phyloP scores from a whole-genome alignment of 2,113 vertebrate genomes.

The Cololabis saira region DNA sequence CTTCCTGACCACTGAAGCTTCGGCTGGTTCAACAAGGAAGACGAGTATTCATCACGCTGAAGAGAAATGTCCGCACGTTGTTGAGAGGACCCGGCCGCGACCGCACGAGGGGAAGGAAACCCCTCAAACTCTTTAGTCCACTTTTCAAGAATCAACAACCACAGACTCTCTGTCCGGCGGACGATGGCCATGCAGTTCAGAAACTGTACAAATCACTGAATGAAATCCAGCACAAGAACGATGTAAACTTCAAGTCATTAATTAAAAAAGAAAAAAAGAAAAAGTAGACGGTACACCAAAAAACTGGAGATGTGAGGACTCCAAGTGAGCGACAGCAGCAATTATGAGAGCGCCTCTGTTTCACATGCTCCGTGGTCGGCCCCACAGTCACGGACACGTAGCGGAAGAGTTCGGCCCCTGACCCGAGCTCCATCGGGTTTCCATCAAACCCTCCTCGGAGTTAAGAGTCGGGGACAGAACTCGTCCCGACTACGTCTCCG shows the following conservation, averaged over 20 bases:
- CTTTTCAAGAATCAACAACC: neutral
- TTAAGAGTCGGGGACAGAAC: constrained; percentile 27
- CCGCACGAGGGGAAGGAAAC: neutral
- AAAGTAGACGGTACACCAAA: constrained; percentile 25
- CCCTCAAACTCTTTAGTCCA: constrained; percentile 5
- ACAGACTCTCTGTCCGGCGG: constrained; percentile 28
- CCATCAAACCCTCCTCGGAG: constrained; percentile 47
- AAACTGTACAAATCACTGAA: constrained; percentile 58
- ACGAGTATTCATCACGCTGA: constrained; percentile 7
- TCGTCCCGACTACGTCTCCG: constrained; percentile 30
- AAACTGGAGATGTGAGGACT: constrained; percentile 29
- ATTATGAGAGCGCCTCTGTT: constrained; percentile 55
- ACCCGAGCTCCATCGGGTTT: constrained; percentile 3
- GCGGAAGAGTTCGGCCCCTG: neutral
- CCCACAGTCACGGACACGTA: constrained; percentile 27
- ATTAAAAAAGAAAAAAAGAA: constrained; percentile 17
- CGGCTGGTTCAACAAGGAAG: constrained; percentile 26
- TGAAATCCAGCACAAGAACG: constrained; percentile 31
- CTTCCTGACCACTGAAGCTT: constrained; percentile 25
- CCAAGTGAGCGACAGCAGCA: constrained; percentile 66
- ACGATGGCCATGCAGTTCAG: constrained; percentile 56
- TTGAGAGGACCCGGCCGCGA: neutral
- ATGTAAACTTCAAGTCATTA: constrained; percentile 35
- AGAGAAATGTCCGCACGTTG: neutral
- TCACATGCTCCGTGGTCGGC: constrained; percentile 72